These are phyloP conservation scores for Dasyornis broadbenti DNA, from an alignment of 2,113 vertebrate species.

Conservation along the genomic window DNA sequence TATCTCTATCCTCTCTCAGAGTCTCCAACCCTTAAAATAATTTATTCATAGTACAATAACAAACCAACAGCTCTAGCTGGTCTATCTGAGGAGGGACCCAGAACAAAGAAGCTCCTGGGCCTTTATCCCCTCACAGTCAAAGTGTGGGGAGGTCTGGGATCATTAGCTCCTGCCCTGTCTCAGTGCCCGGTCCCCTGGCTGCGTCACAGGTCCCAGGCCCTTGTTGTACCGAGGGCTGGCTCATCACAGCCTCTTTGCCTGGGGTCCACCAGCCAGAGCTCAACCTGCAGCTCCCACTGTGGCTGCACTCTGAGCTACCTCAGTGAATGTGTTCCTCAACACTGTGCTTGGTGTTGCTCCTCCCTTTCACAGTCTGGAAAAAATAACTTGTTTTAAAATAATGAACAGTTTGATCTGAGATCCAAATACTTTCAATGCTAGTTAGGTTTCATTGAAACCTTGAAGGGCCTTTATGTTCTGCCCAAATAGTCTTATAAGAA, in stretches of 20 bases:
- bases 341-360: not conserved
- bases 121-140: too few species aligned
- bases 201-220: not conserved
- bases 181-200: not conserved
- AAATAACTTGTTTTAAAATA: not conserved
- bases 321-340: not conserved
- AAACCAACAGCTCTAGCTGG: accelerated
- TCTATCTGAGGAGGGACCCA: not conserved
- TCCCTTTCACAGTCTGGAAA: not conserved
- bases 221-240: not conserved
- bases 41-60: not conserved
- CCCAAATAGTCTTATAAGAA: not conserved
- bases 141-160: not conserved
- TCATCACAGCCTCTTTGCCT: not conserved
- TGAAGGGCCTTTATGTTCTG: not conserved
- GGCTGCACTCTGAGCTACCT: not conserved
- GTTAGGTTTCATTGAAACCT: not conserved
- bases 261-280: not conserved
- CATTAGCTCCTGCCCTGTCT: accelerated
- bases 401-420: not conserved
- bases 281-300: not conserved
- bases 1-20: too few species aligned
- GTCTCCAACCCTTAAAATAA: accelerated
- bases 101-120: not conserved
- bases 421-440: not conserved